Evolutionary conservation across 2,113 vertebrate genomes (phyloP), one percentile per base, ranked within the genome.

Genomic region (Aramus guarauna): DNA sequence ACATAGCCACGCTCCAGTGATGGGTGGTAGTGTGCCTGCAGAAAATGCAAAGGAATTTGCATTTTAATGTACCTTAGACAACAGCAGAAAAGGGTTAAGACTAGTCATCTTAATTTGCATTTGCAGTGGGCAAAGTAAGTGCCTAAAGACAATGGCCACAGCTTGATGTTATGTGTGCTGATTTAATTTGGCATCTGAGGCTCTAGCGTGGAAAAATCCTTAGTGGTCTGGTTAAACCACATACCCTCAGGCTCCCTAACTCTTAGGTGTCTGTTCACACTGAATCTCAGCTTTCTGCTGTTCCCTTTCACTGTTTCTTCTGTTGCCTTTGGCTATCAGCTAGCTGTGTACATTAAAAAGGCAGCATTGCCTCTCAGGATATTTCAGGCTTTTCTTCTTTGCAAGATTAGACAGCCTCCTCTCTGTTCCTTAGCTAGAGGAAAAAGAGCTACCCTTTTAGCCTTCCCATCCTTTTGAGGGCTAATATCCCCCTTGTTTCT

Each of bases 151-250:
- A 87, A 91, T 8, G 52, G 64, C 56, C 81, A 55, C 69, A 90
- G 60, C 58, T 91, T 82, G 77, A 79, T 68, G 30, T 12, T 74
- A 23, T 58, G 36, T 48, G 34, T 68, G 27, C 62, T 93, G 74
- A 93, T 85, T 96, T 90, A 78, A 87, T 82, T 68, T 53, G 66
- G 81, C 81, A 75, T 87, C 84, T 85, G 90, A 91, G 66, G 47
- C 36, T 91, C 55, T 82, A 4, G 43, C 2, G 2, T 36, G 43
- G 59, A 92, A 92, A 91, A 94, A 86, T 85, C 84, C 91, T 88
- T 92, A 90, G 91, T 53, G 94, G 87, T 90, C 96, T 96, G 89
- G 91, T 95, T 94, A 95, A 96, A 95, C 36, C 88, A 83, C 71
- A 69, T 47, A 85, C 43, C 95, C 39, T 9, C 94, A 74, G 91